These are phyloP conservation scores for Heterocephalus glaber DNA, from an alignment of 2,113 vertebrate genomes.

Conservation along the genomic window DNA sequence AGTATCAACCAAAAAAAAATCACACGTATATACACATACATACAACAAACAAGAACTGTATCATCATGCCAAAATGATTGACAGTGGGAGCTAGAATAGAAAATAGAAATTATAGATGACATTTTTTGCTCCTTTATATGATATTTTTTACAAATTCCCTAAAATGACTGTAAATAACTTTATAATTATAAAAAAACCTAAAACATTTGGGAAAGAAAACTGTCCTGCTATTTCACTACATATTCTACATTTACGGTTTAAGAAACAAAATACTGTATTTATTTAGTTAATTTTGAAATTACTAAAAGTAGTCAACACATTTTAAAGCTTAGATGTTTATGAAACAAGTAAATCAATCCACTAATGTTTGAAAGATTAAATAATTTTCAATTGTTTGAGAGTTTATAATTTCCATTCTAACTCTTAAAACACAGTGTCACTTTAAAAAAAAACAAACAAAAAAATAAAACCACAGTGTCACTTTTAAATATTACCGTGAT, in stretches of 20 bases:
- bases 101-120: background rate
- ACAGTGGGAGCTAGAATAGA: background rate
- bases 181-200: background rate
- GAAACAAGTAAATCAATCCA: slow-evolving; percentile 37
- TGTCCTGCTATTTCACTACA: background rate
- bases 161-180: background rate
- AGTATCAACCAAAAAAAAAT: background rate
- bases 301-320: background rate
- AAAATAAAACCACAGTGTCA: background rate
- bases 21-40: background rate
- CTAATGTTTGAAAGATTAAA: background rate
- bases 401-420: background rate
- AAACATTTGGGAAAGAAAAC: background rate
- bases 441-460: too few species aligned
- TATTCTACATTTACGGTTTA: background rate
- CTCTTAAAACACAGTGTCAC: background rate
- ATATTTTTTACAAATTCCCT: background rate
- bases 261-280: background rate
- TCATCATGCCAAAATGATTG: background rate
- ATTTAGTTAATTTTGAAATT: slow-evolving; percentile 35
- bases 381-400: slow-evolving; percentile 25
- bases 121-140: background rate
- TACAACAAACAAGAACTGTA: background rate
- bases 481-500: background rate
- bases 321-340: slow-evolving; percentile 43